These are phyloP conservation scores for Myiozetetes cayanensis DNA, from an alignment of 2,113 vertebrate species.

Conservation along the genomic window DNA sequence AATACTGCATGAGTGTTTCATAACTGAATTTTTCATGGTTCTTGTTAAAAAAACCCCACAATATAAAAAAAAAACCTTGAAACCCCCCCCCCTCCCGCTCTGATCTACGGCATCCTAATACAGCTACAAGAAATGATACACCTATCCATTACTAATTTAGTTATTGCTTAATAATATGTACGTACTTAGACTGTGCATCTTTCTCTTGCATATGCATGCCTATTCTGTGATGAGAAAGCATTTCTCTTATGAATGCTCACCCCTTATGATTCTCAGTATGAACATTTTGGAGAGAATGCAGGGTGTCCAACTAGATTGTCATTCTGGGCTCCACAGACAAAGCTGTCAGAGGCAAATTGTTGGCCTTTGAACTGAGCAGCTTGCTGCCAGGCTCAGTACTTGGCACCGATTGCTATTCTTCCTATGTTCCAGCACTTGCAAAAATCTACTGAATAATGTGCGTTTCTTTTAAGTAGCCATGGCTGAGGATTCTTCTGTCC, in stretches of 20 bases:
- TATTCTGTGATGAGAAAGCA: background rate
- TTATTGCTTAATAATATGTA: constrained; percentile 27
- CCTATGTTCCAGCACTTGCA: background rate
- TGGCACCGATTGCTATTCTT: background rate
- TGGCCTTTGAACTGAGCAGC: background rate
- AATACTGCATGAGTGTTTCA: background rate
- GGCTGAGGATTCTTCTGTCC: background rate
- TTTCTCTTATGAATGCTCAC: background rate
- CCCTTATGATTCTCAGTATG: background rate
- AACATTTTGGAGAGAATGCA: background rate
- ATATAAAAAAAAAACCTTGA: background rate
- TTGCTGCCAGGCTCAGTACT: background rate
- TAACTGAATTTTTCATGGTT: background rate
- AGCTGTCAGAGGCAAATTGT: background rate
- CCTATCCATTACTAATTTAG: constrained; percentile 42
- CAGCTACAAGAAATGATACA: background rate
- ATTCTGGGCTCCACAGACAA: background rate
- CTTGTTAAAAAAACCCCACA: background rate
- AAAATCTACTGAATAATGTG: background rate
- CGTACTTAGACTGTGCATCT: background rate
- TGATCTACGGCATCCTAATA: background rate
- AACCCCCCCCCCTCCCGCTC: background rate
- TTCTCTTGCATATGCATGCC: background rate
- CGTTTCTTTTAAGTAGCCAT: background rate
- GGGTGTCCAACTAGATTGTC: background rate